Percentiles rank a stretch among this genome's conserved stretches.
Conservation (phyloP, 2,888 invertebrate genomes). For the Philonicus albiceps region DNA sequence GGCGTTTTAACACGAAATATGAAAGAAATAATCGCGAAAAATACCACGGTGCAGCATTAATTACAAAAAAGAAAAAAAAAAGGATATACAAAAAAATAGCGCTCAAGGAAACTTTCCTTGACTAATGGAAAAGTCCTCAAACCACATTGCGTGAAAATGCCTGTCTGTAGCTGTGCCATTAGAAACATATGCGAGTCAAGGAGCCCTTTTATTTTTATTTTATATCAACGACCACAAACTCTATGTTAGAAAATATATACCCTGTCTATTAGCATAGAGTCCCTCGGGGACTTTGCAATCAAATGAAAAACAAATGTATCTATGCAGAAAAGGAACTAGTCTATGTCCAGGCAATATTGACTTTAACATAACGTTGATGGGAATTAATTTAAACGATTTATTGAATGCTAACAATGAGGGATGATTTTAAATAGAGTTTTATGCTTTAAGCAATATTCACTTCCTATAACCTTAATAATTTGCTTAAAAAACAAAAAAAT, state of each 20-base stretch:
- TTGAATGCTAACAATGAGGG: neutral
- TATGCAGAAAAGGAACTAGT: neutral
- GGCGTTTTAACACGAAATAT: neutral
- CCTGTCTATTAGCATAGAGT: neutral
- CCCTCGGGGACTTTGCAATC: neutral
- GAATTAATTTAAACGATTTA: neutral
- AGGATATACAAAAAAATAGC: neutral
- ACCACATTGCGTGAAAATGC: neutral
- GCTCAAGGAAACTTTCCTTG: neutral
- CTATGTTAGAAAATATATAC: neutral
- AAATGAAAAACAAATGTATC: neutral
- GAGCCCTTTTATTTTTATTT: neutral
- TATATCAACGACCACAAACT: neutral
- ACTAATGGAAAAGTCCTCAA: neutral
- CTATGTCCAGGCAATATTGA: neutral
- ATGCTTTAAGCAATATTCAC: neutral
- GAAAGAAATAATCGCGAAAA: neutral
- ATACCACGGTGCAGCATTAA: neutral
- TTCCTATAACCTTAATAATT: neutral
- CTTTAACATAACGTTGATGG: neutral
- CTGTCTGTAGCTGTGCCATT: neutral
- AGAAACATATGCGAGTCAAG: neutral
- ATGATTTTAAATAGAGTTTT: neutral
- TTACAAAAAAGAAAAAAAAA: neutral
- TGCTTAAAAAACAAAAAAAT: too few species aligned